Base-by-base conservation (phyloP, 2,113 vertebrate species). In the Chunga burmeisteri region DNA sequence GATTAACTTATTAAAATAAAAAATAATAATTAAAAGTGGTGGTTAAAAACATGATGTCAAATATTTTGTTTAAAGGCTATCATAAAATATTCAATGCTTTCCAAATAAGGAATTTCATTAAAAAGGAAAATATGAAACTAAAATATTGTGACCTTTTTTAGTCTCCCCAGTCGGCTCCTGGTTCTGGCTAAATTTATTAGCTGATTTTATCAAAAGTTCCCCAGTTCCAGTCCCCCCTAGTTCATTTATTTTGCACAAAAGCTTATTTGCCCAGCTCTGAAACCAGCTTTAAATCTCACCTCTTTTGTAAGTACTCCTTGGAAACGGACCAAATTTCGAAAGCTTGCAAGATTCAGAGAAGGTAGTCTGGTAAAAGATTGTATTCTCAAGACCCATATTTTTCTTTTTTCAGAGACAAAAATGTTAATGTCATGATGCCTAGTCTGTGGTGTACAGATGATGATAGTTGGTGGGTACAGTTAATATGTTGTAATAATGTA, bases 141-240 rank as follows among this genome's bases (percentile, higher is more conserved):
- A 94, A 84, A 42, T 53, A 55, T n/a, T 53, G 50, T 42, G 50
- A 71, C 25, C 17, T 84, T 93, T 91, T 59, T 67, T n/a, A 50
- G 91, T 91, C 40, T 86, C 42, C 47, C 26, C 23, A 74, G 53
- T 42, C 42, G 73, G 38, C 59, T n/a, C 17, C 17, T 36, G 58
- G 68, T 93, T 86, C 63, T 94, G 70, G 14, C 36, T 86, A 66
- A 86, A 88, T 81, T 85, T 92, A 90, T 80, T 85, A 65, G 56
- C 34, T 72, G 61, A 65, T 75, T 85, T 93, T 82, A 80, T 84
- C 47, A 34, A 30, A 72, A 75, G 11, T 77, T 88, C 62, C 21
- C 32, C 29, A 32, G 50, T 71, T 84, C 17, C 66, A 59, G 26
- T 75, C 30, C 29, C 46, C 29, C 18, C 23, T 15, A 72, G 29